Base-by-base conservation (phyloP, 2,888 invertebrate genomes). In the Tipula lateralis region DNA sequence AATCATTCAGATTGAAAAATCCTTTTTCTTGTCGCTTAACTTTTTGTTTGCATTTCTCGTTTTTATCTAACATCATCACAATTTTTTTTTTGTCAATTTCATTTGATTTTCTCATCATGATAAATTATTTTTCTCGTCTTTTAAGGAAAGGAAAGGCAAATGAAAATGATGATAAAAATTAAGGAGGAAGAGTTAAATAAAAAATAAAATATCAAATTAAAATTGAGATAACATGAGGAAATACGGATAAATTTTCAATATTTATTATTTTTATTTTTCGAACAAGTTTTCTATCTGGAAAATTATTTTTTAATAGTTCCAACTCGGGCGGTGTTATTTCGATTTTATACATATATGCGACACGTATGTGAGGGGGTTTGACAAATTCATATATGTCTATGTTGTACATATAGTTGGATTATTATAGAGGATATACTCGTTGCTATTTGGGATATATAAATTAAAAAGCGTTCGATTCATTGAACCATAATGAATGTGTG, bases 161-260 rank as follows among this genome's bases (percentile, higher is more conserved):
- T 50, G 16, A 16, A 50, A 50, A 50, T 50, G 44, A 16, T 24
- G 66, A 24, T n/a, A 12, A 66, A 50, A 66, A 66, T 24, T 66
- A 66, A 24, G 66, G 24, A 66, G 66, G 66, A 66, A 24, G 66
- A 66, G 66, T 66, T 66, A 24, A 66, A 66, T 24, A 66, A 44
- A 19, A 39, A 50, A 50, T 50, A 50, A 50, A 24, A 66, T 66
- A n/a, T 66, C 66, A 66, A 66, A 66, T 66, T 66, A 66, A 66
- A 66, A 66, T 66, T 66, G 66, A 66, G 66, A 66, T 66, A 66
- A 66, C 66, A 66, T 66, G 66, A 66, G 66, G 24, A 66, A 66
- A 66, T 66, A 66, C n/a, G 66, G 66, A 66, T 66, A 66, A 66
- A 24, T 66, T 66, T 66, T 66, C 66, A 24, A 66, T 66, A 24